Base-by-base conservation (phyloP, 2,888 invertebrate genomes). In the Pardosa pseudoannulata region DNA sequence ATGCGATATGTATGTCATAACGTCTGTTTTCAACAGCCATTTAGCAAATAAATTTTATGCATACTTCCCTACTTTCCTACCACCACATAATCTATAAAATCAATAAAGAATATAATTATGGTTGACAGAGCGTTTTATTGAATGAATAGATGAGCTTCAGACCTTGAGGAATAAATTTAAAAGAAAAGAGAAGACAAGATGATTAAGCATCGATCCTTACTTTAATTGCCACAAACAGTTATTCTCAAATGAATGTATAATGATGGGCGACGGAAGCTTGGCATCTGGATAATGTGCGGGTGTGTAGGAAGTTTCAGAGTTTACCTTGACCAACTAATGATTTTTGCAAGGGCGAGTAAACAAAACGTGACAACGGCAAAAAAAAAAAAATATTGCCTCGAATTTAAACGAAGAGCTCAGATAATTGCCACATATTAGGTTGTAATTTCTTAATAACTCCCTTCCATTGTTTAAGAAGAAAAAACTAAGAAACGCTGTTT, bases 251-350 rank as follows among this genome's bases (percentile, higher is more conserved):
- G 19, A 29, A 67, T 27, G 50, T 56, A 16, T 46, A 78, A 78
- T 50, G 31, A 78, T 78, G 78, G 76, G 78, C 56, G 68, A 75
- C 23, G 16, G 23, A 27, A 29, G 31, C 11, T 65, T 11, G 46
- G 11, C 36, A 41, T 28, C n/a, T 75, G 16, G 27, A 13, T 70
- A 70, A 39, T 41, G 65, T 67, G 39, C 29, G 31, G 19, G 29
- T 28, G 29, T 28, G 41, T 50, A 50, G 50, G 32, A 68, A 27
- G 39, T 46, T 29, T 46, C n/a, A 23, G 19, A 31, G 27, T 68
- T 78, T 50, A 76, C 68, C 68, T 78, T 78, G 76, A 68, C 76
- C 76, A 31, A 68, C 50, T 78, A 62, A 62, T 62, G 16, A 28
- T 32, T 23, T 50, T 28, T 50, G n/a, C 11, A 39, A 27, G 41